phyloP scores from a whole-genome alignment of 1,140 invertebrate species.

The Tenebrio molitor region DNA sequence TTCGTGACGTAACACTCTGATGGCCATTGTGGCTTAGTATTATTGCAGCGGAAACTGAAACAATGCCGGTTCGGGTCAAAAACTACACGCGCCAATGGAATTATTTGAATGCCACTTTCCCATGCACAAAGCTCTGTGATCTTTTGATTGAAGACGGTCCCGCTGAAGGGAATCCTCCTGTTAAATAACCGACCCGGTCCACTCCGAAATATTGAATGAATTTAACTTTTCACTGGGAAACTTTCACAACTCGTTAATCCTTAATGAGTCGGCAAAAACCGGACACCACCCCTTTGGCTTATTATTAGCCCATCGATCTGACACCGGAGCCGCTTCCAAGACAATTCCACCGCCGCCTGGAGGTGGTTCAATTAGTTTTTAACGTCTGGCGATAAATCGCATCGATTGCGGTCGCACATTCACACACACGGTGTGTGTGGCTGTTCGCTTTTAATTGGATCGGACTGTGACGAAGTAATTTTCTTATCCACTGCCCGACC shows the following conservation, averaged over 20 bases:
- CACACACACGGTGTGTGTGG: too few relatives aligned
- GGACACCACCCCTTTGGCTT: constrained; percentile 1
- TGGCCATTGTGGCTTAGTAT: constrained; percentile 46
- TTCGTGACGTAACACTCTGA: constrained; percentile 44
- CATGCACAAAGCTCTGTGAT: constrained; percentile 23
- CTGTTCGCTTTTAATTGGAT: not conserved
- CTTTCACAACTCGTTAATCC: constrained; percentile 9
- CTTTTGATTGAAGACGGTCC: constrained; percentile 24
- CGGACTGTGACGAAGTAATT: not conserved
- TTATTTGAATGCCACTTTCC: constrained; percentile 33
- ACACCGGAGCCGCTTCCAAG: not conserved
- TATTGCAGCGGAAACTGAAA: constrained; percentile 45
- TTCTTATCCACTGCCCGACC: too few relatives aligned
- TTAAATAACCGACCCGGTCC: not conserved
- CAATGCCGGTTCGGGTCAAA: constrained; percentile 43
- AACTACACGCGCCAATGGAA: constrained; percentile 37
- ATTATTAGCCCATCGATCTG: not conserved
- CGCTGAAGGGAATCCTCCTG: constrained; percentile 17
- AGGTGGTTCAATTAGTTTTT: constrained; percentile 13
- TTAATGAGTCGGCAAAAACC: constrained; percentile 11
- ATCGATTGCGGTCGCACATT: not conserved
- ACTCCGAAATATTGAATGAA: constrained; percentile 4
- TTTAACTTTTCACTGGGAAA: not conserved
- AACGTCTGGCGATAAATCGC: not conserved
- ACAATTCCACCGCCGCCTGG: not conserved